Evolutionary conservation across 1,140 invertebrate species (phyloP).

Genomic region (Euwallacea similis): DNA sequence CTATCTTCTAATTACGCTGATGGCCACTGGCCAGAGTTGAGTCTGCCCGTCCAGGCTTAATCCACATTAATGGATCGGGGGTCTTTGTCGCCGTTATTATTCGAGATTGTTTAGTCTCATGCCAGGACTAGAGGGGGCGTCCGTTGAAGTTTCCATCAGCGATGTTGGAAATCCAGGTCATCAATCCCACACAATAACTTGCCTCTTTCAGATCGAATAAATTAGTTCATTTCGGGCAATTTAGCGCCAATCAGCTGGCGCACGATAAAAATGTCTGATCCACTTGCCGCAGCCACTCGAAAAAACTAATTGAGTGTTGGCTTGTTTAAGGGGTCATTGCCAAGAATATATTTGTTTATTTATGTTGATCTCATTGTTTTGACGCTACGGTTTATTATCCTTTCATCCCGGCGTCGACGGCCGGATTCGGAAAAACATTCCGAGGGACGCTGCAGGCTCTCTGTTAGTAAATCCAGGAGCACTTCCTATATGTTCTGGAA

Average conservation of each 20-base stretch:
- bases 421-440: not conserved
- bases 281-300: slow-evolving; percentile 34
- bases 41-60: slow-evolving; percentile 24
- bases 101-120: slow-evolving; percentile 14
- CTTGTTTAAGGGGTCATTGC: slow-evolving; percentile 33
- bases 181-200: not conserved
- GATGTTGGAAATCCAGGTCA: not conserved
- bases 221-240: slow-evolving; percentile 42
- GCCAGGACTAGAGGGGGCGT: too few relatives aligned
- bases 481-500: slow-evolving; percentile 22
- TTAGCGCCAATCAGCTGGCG: slow-evolving; percentile 43
- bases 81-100: slow-evolving; percentile 19
- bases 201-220: slow-evolving; percentile 30
- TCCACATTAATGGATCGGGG: slow-evolving; percentile 29
- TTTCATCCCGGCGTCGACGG: not conserved
- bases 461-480: slow-evolving; percentile 15
- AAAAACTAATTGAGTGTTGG: slow-evolving; percentile 26
- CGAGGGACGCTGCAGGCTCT: not conserved
- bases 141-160: too few relatives aligned
- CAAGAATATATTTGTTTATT: slow-evolving; percentile 32
- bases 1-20: slow-evolving; percentile 38
- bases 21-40: slow-evolving; percentile 34
- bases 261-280: slow-evolving; percentile 44
- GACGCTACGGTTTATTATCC: not conserved
- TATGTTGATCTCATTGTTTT: slow-evolving; percentile 24